Conservation (phyloP, 2,113 vertebrate species). For the Mormyrus lacerda region DNA sequence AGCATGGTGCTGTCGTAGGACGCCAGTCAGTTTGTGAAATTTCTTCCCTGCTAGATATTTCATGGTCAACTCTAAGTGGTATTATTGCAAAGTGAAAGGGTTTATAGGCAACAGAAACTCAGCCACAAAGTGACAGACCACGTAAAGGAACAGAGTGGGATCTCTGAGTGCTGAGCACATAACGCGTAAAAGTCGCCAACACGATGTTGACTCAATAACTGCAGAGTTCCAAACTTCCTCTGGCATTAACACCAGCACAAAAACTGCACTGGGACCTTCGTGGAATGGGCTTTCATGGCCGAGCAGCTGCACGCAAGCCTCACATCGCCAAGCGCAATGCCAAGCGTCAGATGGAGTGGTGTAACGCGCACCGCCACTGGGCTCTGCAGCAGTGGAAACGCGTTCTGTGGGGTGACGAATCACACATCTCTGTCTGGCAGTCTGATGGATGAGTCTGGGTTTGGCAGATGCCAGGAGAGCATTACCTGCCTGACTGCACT, state of each 20-base stretch:
- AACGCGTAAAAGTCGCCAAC: neutral
- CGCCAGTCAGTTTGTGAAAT: neutral
- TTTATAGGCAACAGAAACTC: neutral
- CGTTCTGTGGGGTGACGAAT: neutral
- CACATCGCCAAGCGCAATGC: neutral
- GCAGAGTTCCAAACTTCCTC: neutral
- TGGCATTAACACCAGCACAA: neutral
- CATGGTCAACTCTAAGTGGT: too few relatives aligned
- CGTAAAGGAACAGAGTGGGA: neutral
- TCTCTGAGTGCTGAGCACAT: neutral
- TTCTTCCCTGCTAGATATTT: neutral
- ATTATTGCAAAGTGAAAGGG: neutral
- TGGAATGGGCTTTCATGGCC: neutral
- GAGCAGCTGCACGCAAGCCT: neutral
- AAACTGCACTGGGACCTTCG: neutral
- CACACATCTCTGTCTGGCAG: neutral
- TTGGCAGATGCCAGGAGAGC: neutral
- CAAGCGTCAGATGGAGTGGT: neutral
- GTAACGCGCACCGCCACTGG: neutral
- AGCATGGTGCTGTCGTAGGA: neutral
- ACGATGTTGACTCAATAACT: neutral
- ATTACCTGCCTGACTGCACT: neutral
- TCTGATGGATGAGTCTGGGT: neutral
- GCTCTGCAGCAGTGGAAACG: neutral
- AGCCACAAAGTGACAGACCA: neutral